Evolutionary conservation across 2,113 vertebrate species (phyloP), one percentile per base, ranked within the genome.

Genomic region (Pseudopipra pipra): DNA sequence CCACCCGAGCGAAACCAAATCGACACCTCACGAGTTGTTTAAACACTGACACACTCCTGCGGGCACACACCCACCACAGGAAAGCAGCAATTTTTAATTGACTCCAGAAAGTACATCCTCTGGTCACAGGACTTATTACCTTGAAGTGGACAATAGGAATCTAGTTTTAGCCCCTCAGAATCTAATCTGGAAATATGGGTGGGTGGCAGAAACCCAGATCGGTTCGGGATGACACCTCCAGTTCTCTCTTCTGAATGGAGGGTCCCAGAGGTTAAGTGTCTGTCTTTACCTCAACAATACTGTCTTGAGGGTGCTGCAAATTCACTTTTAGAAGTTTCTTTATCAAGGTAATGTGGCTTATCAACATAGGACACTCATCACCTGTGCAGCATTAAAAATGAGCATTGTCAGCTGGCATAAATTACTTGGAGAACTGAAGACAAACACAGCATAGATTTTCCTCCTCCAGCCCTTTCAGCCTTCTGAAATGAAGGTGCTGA

Each of bases 351-450:
- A 99, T 77, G 77, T 16, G 96, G 59, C 83, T 99, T 98, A 33
- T 99, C 98, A 23, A 99, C 98, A 87, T 97, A 98, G 23, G 98
- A 98, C 70, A 99, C 97, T 6, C 35, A 98, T 88, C 51, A 97
- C 62, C 19, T 95, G 96, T 95, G n/a, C 39, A 66, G 58, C 33
- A 73, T 76, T 81, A 93, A 56, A 66, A 80, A 61, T 56, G 27
- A 89, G 37, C 46, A 58, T 8, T 46, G 55, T 49, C 51, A 71
- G 37, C 27, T 63, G 43, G 46, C 35, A 14, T 25, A 39, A 61
- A 66, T 44, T 67, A 52, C 24, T 24, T 41, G 30, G 56, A 85
- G 80, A 79, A 71, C 20, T 24, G 46, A 35, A 23, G 35, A 81
- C 18, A 65, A 66, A 43, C 44, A 65, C 56, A 22, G 52, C 65